phyloP scores from a whole-genome alignment of 2,113 vertebrate genomes.

The Menura novaehollandiae region DNA sequence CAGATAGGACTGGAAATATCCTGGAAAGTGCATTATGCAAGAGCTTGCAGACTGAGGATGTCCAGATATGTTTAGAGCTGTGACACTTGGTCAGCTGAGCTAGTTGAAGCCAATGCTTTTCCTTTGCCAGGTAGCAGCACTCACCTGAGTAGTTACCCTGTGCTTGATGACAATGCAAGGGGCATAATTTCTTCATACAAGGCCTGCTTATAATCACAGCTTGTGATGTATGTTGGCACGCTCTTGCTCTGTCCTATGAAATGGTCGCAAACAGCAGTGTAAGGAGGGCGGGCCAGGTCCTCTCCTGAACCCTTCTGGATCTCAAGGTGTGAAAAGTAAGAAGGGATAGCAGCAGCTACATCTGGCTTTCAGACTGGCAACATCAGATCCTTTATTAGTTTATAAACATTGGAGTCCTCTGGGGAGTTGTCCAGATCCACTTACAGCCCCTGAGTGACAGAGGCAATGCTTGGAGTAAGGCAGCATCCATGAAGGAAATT shows the following conservation, averaged over 20 bases:
- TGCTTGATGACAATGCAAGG: not conserved
- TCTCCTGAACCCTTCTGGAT: not conserved
- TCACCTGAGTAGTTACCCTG: not conserved
- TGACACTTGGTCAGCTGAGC: not conserved
- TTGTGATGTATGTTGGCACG: not conserved
- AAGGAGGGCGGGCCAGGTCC: not conserved
- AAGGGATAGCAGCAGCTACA: not conserved
- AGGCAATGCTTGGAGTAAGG: not conserved
- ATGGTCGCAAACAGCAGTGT: not conserved
- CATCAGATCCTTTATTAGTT: conserved; percentile 21
- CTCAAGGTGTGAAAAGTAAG: not conserved
- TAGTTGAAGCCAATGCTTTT: not conserved
- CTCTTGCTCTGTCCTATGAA: not conserved
- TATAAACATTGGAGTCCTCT: conserved; percentile 7
- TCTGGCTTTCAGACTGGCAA: conserved; percentile 14
- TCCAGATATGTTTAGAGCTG: not conserved
- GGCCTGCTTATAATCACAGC: not conserved
- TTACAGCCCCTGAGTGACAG: not conserved
- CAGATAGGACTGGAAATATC: not conserved
- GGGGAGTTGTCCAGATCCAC: not conserved
- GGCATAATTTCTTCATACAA: not conserved
- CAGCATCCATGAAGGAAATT: conserved; percentile 19
- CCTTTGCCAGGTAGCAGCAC: not conserved
- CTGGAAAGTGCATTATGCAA: not conserved
- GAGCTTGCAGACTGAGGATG: not conserved